Percentiles rank a stretch among this genome's conserved stretches.
phyloP scores from a whole-genome alignment of 2,113 vertebrate genomes.

The Otus sunia region DNA sequence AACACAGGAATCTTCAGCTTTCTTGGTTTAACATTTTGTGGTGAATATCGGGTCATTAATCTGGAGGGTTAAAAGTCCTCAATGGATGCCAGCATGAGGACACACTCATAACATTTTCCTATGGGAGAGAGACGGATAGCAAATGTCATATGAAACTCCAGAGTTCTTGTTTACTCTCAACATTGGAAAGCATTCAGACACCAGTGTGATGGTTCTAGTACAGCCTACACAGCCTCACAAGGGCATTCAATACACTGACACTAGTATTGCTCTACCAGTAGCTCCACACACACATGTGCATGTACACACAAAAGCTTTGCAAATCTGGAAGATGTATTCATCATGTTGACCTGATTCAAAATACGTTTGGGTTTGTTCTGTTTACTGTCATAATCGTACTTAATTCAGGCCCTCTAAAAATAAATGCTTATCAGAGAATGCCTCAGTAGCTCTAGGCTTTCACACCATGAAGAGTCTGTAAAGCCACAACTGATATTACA shows the following conservation, averaged over 20 bases:
- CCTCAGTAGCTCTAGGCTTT: not conserved
- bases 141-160: not conserved
- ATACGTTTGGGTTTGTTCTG: not conserved
- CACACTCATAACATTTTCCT: not conserved
- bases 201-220: not conserved
- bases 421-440: not conserved
- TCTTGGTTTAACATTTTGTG: not conserved
- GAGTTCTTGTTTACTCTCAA: not conserved
- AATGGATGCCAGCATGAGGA: not conserved
- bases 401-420: not conserved
- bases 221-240: not conserved
- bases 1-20: not conserved
- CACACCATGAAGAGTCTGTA: not conserved
- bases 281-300: not conserved
- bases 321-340: not conserved
- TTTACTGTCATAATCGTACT: not conserved
- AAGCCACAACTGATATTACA: not conserved
- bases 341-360: not conserved
- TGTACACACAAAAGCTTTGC: not conserved
- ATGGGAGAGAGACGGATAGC: not conserved
- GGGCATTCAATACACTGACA: not conserved
- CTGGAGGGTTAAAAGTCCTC: not conserved
- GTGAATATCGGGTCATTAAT: not conserved
- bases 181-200: not conserved
- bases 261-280: not conserved